Conservation (phyloP, 2,113 vertebrate species). For the Colinus virginianus region DNA sequence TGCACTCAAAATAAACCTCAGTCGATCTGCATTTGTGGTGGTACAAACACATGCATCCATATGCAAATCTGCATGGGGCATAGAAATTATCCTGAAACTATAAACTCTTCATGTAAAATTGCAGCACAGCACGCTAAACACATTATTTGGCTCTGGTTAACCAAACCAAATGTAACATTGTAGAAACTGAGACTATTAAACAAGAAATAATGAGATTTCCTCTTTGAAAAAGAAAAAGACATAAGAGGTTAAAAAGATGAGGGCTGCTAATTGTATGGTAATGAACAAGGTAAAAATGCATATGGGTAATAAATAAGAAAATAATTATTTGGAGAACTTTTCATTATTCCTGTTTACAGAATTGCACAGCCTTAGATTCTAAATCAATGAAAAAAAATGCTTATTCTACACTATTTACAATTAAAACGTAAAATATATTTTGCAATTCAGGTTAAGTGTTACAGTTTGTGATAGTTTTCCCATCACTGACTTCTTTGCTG, state of each 20-base stretch:
- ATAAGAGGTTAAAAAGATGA: not conserved
- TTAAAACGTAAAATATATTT: not conserved
- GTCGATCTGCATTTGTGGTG: not conserved
- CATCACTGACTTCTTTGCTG: not conserved
- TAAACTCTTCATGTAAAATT: not conserved
- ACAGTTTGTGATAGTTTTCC: not conserved
- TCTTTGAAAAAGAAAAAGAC: not conserved
- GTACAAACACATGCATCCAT: not conserved
- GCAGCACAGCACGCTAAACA: not conserved
- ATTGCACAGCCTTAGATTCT: not conserved
- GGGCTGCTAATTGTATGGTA: not conserved
- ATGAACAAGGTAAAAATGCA: not conserved
- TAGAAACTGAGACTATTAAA: not conserved
- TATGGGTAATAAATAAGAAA: not conserved
- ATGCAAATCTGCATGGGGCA: not conserved
- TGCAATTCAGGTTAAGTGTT: not conserved
- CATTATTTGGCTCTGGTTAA: not conserved
- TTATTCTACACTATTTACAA: not conserved
- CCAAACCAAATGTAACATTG: not conserved
- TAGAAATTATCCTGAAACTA: not conserved
- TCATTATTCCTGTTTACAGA: not conserved
- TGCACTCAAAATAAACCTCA: not conserved
- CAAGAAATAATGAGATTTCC: not conserved
- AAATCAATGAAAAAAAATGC: not conserved
- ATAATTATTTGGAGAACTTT: not conserved